Evolutionary conservation across 1,140 invertebrate genomes (phyloP).

Genomic region (Neodiprion lecontei): DNA sequence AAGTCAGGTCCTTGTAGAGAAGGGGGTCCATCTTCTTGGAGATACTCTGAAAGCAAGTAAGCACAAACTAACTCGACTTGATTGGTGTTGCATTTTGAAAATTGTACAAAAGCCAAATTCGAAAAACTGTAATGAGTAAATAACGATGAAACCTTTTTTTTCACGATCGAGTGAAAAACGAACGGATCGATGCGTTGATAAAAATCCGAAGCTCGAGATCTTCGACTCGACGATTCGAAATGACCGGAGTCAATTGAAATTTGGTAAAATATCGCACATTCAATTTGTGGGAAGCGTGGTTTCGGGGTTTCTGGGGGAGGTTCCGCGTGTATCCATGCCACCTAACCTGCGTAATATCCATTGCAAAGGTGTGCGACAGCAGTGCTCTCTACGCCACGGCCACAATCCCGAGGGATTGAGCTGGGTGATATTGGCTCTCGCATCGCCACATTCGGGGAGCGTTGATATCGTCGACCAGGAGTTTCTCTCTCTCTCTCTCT

Average conservation of each 20-base stretch:
- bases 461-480: slow-evolving; percentile 15
- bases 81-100: not conserved
- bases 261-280: not conserved
- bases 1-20: slow-evolving; percentile 42
- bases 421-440: slow-evolving; percentile 39
- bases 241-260: no score
- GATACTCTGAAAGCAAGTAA: slow-evolving; percentile 41
- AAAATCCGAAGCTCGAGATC: no score
- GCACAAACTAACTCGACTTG: not conserved
- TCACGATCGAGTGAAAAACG: no score
- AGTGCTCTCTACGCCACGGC: slow-evolving; percentile 29
- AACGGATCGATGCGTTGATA: no score
- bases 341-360: slow-evolving; percentile 5
- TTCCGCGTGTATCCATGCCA: no score
- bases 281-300: not conserved
- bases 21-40: slow-evolving; percentile 37
- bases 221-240: no score
- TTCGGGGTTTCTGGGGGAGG: no score
- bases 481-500: not conserved
- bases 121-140: no score
- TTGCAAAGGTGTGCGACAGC: not conserved
- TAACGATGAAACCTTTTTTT: no score
- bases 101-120: no score
- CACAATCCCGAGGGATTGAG: slow-evolving; percentile 37
- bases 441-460: slow-evolving; percentile 38